These are phyloP conservation scores for Gymnobelideus leadbeateri DNA, from an alignment of 2,113 vertebrate genomes.

Conservation along the genomic window DNA sequence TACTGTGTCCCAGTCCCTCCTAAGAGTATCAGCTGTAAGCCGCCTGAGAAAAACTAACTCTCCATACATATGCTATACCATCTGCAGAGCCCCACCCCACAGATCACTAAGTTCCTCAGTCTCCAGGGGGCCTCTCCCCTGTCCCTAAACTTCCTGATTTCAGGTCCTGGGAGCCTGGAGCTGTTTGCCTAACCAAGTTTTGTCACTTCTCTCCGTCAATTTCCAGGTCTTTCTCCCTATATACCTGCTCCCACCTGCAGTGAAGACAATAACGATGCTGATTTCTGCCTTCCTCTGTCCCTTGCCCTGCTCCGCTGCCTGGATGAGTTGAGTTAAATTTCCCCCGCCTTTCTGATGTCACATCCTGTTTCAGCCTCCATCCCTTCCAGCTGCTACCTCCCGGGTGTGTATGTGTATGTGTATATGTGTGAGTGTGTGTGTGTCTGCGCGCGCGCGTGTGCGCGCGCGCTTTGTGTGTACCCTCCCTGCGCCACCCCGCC, in stretches of 20 bases:
- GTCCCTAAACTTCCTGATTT: neutral
- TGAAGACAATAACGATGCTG: neutral
- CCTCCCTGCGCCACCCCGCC: slow-evolving; percentile 68
- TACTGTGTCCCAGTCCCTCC: neutral
- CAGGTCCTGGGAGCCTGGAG: neutral
- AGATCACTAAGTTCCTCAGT: neutral
- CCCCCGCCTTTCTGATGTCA: slow-evolving; percentile 90
- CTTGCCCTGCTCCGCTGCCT: neutral
- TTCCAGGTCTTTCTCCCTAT: neutral
- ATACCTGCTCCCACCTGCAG: neutral
- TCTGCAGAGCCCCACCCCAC: neutral
- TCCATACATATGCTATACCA: neutral
- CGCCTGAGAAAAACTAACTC: neutral
- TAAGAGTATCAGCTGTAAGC: neutral
- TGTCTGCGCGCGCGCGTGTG: slow-evolving; percentile 27
- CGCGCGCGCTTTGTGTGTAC: slow-evolving; percentile 44
- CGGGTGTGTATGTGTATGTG: slow-evolving; percentile 41
- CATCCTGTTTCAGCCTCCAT: slow-evolving; percentile 88
- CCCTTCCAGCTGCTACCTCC: slow-evolving; percentile 79
- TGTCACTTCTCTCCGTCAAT: neutral
- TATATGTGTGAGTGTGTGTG: slow-evolving; percentile 40
- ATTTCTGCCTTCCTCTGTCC: neutral
- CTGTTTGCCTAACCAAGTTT: neutral
- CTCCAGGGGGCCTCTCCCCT: neutral
- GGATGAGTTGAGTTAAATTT: slow-evolving; percentile 86